These are phyloP conservation scores for Mesocentrotus franciscanus DNA, from an alignment of 53 echinoderm and acorn worm genomes.

Conservation along the genomic window DNA sequence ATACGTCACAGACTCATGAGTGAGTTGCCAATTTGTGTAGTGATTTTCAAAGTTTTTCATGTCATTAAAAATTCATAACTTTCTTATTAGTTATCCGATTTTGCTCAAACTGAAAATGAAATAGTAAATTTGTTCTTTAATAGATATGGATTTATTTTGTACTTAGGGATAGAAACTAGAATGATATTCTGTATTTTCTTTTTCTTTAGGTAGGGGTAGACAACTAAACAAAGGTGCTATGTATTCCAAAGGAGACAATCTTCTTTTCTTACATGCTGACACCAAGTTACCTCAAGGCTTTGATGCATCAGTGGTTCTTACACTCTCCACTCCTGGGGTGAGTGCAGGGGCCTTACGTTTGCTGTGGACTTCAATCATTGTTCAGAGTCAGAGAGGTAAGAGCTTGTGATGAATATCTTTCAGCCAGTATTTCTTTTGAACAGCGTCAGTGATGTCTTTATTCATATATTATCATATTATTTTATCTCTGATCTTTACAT, in stretches of 20 bases:
- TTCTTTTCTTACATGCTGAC: slow-evolving; percentile 93
- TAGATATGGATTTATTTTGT: no score
- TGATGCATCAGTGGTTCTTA: slow-evolving; percentile 83
- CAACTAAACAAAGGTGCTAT: slow-evolving; percentile 84
- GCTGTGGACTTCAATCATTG: slow-evolving; percentile 78
- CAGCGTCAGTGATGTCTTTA: no score
- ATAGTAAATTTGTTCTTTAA: no score
- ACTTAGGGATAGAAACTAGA: no score
- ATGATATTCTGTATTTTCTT: not conserved
- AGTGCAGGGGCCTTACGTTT: slow-evolving; percentile 84
- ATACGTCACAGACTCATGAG: no score
- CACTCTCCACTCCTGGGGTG: slow-evolving; percentile 83
- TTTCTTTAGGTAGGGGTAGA: slow-evolving; percentile 79
- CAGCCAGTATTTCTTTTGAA: no score
- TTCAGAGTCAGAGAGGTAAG: slow-evolving; percentile 39
- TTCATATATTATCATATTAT: not conserved
- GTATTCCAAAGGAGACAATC: slow-evolving; percentile 77
- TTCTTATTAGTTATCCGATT: no score
- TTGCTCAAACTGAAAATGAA: no score
- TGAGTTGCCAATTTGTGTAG: no score
- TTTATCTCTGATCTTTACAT: not conserved
- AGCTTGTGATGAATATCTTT: not conserved
- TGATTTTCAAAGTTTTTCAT: no score
- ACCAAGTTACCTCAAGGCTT: slow-evolving; percentile 81
- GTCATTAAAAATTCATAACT: no score